Base-by-base conservation (phyloP, 2,113 vertebrate species). In the Caracal caracal region DNA sequence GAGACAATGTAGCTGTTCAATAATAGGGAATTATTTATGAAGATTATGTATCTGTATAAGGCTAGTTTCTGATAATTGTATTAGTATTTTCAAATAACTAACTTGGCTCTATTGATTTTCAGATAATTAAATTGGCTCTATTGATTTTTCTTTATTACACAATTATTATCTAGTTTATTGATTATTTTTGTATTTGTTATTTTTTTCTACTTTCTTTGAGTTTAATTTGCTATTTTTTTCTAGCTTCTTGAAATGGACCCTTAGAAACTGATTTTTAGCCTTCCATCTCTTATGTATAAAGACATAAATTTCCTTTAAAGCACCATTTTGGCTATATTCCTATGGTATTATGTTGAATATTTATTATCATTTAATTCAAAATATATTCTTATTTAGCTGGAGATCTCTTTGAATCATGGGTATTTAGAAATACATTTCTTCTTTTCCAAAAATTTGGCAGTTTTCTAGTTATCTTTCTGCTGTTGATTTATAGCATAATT, bases 361-460 rank as follows among this genome's bases (percentile, higher is more conserved):
- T 95, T 85, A 61, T 68, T 95, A 68, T 61, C 35, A 6, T 78
- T 90, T 26, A 85, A 9, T 70, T 85, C 30, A n/a, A 91, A 91
- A 78, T 40, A 76, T 78, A 26, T 84, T 68, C 86, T 47, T 59
- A 59, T 70, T 85, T 68, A 24, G 13, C 66, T 61, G 73, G 76
- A 73, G 19, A 73, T 10, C 63, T 78, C 70, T 90, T 43, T 85
- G 61, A 78, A 17, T 68, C 37, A 33, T 76, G 24, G 22, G 19
- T 88, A 73, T 90, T 94, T 83, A 90, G 47, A 84, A 66, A 68
- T 76, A 90, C 30, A 68, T 78, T 84, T 59, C 20, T 63, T 90
- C 40, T 68, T 78, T 90, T 85, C 40, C 49, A 78, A 90, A 90
- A 68, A 30, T 85, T 66, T 90, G 80, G 33, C 49, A 70, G 22